These are phyloP conservation scores for Sebastes hopkinsi DNA, from an alignment of 2,797 vertebrate genomes.

Conservation along the genomic window DNA sequence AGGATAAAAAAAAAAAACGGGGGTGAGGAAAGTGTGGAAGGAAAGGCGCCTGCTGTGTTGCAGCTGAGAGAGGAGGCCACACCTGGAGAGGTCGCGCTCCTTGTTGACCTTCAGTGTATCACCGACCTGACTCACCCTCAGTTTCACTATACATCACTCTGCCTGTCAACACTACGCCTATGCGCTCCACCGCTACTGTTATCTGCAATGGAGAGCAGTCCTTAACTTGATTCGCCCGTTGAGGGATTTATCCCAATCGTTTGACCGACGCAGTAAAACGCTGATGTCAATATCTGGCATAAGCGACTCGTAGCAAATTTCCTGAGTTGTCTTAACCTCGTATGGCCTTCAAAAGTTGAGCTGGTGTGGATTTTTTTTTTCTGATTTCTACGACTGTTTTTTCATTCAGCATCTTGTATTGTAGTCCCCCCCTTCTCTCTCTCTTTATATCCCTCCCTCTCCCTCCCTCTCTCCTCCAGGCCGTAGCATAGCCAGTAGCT, in stretches of 20 bases:
- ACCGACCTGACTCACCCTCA: slow-evolving; percentile 41
- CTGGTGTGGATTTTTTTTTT: neutral
- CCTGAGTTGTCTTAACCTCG: neutral
- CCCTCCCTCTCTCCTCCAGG: slow-evolving; percentile 70
- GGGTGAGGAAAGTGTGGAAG: neutral
- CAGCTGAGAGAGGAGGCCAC: slow-evolving; percentile 58
- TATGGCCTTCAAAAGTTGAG: neutral
- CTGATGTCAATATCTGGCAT: slow-evolving; percentile 25
- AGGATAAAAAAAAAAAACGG: slow-evolving; percentile 16
- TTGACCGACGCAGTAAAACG: slow-evolving; percentile 19
- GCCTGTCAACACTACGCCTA: slow-evolving; percentile 66
- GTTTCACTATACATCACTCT: slow-evolving; percentile 63
- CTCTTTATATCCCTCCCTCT: slow-evolving; percentile 4
- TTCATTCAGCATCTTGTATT: slow-evolving; percentile 55
- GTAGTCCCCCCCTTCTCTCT: neutral
- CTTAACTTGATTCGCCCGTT: slow-evolving; percentile 46
- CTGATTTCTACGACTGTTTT: slow-evolving; percentile 26
- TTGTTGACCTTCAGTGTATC: slow-evolving; percentile 69
- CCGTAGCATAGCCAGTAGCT: slow-evolving; percentile 77
- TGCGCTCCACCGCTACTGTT: slow-evolving; percentile 41
- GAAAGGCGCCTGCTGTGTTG: slow-evolving; percentile 1
- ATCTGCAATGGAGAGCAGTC: slow-evolving; percentile 28
- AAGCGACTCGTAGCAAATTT: slow-evolving; percentile 9
- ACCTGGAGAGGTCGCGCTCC: slow-evolving; percentile 73
- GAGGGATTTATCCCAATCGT: slow-evolving; percentile 45